Percentiles rank a stretch among this genome's conserved stretches.
phyloP scores from a whole-genome alignment of 1,140 invertebrate species.

The fruit fly (Drosophila melanogaster) region DNA sequence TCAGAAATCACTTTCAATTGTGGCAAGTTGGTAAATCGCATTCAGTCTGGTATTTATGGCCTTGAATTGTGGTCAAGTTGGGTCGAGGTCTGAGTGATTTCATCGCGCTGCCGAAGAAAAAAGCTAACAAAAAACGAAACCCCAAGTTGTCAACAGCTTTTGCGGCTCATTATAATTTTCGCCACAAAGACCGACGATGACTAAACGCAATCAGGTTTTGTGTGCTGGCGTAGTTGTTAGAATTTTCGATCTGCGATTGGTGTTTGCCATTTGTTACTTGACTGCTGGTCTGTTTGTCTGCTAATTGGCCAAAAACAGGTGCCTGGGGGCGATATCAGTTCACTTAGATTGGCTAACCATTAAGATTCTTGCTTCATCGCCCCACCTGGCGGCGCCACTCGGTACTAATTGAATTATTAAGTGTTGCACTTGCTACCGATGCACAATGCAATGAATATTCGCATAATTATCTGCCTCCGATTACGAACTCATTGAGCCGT shows the following conservation, averaged over 20 bases:
- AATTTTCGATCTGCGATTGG: constrained; percentile 41
- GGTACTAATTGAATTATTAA: constrained; percentile 59
- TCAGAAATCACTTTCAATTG: constrained; percentile 60
- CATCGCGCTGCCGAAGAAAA: constrained; percentile 40
- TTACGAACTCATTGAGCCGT: constrained; percentile 69
- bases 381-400: constrained; percentile 9
- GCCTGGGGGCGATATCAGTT: constrained; percentile 20
- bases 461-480: constrained; percentile 60
- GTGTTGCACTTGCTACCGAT: constrained; percentile 63
- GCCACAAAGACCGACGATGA: constrained; percentile 67
- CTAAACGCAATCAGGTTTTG: constrained; percentile 70
- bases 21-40: constrained; percentile 27
- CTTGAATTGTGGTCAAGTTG: constrained; percentile 55
- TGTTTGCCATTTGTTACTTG: neutral
- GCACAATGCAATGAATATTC: constrained; percentile 61
- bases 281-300: constrained; percentile 6
- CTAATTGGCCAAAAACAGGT: constrained; percentile 49
- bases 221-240: constrained; percentile 15
- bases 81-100: constrained; percentile 63
- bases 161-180: constrained; percentile 72
- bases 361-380: constrained; percentile 40
- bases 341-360: constrained; percentile 15
- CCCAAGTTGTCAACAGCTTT: constrained; percentile 57
- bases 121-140: constrained; percentile 11
- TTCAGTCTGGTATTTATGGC: constrained; percentile 40